Conservation (phyloP, 1,140 invertebrate genomes). For the Drosophila subobscura region DNA sequence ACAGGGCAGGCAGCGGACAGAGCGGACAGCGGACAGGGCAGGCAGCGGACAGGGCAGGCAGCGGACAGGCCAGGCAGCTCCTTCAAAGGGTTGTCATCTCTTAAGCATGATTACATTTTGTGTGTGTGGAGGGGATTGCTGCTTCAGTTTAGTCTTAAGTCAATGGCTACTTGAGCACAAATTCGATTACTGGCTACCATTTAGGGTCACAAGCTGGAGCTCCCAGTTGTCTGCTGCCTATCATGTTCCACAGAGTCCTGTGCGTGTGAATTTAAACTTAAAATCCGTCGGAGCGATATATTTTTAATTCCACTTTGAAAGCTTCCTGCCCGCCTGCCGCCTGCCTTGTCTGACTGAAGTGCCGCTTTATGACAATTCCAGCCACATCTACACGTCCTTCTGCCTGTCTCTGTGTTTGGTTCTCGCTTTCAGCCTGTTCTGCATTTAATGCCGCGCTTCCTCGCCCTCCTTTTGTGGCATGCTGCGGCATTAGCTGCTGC, state of each 20-base stretch:
- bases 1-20: too few species aligned
- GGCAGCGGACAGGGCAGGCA: too few species aligned
- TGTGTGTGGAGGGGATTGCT: neutral
- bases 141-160: neutral
- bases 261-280: slow-evolving; percentile 21
- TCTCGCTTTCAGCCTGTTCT: neutral
- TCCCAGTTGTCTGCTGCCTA: too few species aligned
- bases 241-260: too few species aligned
- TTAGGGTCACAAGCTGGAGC: too few species aligned
- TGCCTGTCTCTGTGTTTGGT: neutral
- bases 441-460: neutral
- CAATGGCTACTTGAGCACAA: too few species aligned
- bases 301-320: slow-evolving; percentile 21
- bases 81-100: slow-evolving; percentile 25
- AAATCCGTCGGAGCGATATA: neutral
- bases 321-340: neutral
- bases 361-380: slow-evolving; percentile 14
- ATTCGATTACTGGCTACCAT: too few species aligned
- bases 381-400: too few species aligned
- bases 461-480: neutral
- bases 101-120: slow-evolving; percentile 30
- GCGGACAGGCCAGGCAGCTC: too few species aligned
- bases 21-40: too few species aligned
- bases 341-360: slow-evolving; percentile 17
- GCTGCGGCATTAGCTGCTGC: slow-evolving; percentile 22